Conservation (phyloP, 1,140 invertebrate genomes). For the Camponotus vicinus region DNA sequence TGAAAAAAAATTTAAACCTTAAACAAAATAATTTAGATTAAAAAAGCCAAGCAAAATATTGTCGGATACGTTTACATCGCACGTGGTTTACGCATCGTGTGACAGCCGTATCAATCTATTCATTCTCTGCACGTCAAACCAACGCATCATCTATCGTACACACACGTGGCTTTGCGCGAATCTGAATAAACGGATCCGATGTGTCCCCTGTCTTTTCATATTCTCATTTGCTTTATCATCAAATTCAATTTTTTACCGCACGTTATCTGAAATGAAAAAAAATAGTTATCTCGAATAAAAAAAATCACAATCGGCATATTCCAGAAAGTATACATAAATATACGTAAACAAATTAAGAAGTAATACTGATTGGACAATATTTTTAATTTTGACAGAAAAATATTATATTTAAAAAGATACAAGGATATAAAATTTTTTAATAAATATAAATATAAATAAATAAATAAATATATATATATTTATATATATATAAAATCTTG, state of each 20-base stretch:
- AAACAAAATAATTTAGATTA: background rate
- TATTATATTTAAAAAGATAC: too few relatives aligned
- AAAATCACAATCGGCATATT: background rate
- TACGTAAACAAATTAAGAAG: conserved; percentile 1
- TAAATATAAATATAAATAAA: too few relatives aligned
- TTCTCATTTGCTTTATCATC: background rate
- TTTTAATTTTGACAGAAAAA: background rate
- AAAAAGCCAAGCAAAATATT: background rate
- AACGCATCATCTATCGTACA: background rate
- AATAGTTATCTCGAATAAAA: background rate
- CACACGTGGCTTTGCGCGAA: background rate
- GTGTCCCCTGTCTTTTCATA: background rate
- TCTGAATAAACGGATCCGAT: background rate
- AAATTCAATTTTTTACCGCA: background rate
- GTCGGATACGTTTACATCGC: background rate
- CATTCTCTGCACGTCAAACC: background rate
- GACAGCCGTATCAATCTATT: background rate
- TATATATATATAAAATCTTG: too few relatives aligned
- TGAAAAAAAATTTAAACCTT: background rate
- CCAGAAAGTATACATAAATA: background rate
- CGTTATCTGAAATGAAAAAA: conserved; percentile 1
- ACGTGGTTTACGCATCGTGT: conserved; percentile 13
- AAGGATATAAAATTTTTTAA: too few relatives aligned
- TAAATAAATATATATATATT: too few relatives aligned
- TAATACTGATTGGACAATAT: background rate